Evolutionary conservation across 2,888 invertebrate genomes (phyloP).

Genomic region (Meta bourneti): DNA sequence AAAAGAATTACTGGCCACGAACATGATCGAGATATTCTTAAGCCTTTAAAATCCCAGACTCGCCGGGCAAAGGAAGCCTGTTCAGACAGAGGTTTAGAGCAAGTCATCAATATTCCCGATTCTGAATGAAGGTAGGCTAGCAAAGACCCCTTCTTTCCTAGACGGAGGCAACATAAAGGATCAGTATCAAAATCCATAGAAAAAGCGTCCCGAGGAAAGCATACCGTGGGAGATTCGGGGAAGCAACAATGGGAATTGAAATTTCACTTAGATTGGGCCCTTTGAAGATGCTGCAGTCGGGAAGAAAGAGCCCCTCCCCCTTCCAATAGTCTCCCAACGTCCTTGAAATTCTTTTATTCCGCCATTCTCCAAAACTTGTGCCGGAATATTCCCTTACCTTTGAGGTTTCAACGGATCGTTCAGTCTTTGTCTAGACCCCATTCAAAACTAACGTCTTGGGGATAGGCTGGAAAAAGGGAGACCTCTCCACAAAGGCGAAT

Average conservation of each 20-base stretch:
- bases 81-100: neutral
- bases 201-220: constrained; percentile 17
- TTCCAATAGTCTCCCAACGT: constrained; percentile 21
- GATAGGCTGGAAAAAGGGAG: constrained; percentile 32
- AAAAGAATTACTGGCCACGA: neutral
- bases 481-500: constrained; percentile 38
- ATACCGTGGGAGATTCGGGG: constrained; percentile 61
- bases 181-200: constrained; percentile 5
- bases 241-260: constrained; percentile 38
- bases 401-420: constrained; percentile 30
- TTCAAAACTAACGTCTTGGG: constrained; percentile 47
- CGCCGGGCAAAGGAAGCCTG: too few relatives aligned
- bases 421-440: constrained; percentile 53
- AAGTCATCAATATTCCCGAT: constrained; percentile 45
- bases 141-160: constrained; percentile 18
- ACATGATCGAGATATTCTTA: neutral
- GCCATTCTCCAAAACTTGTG: neutral
- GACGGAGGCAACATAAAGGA: constrained; percentile 20
- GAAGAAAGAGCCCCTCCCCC: constrained; percentile 28
- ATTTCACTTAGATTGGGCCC: constrained; percentile 14
- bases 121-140: neutral
- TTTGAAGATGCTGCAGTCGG: constrained; percentile 24
- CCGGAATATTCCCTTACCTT: constrained; percentile 37
- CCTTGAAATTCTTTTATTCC: constrained; percentile 65
- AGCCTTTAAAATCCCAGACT: constrained; percentile 11